Evolutionary conservation across 2,797 vertebrate genomes (phyloP), one percentile per base, ranked within the genome.

Genomic region (Choloepus didactylus): DNA sequence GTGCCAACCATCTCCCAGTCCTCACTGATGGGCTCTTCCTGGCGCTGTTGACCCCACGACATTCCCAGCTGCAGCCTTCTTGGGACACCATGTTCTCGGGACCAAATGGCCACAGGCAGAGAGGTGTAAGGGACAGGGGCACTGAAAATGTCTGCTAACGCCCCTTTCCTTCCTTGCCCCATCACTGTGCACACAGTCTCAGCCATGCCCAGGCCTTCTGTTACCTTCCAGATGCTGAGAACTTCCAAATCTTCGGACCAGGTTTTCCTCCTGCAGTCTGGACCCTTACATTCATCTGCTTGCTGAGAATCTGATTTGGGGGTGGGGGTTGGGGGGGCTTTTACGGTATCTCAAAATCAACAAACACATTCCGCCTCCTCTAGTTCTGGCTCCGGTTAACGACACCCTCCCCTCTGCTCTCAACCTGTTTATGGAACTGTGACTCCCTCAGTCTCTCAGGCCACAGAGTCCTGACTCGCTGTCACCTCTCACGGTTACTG

Each of bases 351-450:
- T 60, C 59, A 69, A 21, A 75, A 62, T 80, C 38, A 76, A 35
- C 72, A 66, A n/a, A 82, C 70, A 3, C 51, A 9, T 10, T 41
- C 27, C 23, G 84, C 6, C 1, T 79, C 21, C 14, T 67, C 3
- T 80, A 87, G 16, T 69, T 49, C 23, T 70, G 38, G 21, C 25
- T 38, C 44, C 75, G 44, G 64, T 10, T 35, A 31, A 56, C 4
- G 31, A 3, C 66, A 4, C 7, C 35, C 25, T 3, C n/a, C 2
- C 2, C 12, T 62, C 49, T 44, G 31, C 18, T 3, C 8, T 0
- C 3, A 23, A 23, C 6, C 60, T 66, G 23, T 9, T 18, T 75
- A 10, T 75, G 35, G 12, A 73, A 72, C 60, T 23, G 14, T 44
- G 4, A 35, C 10, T 76, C 12, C 23, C 11, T 77, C 0, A 2